A percentile compares a stretch with the other conserved stretches of the same genome.
These are phyloP conservation scores for Chiloscyllium plagiosum DNA, from an alignment of 2,113 vertebrate genomes.

Conservation along the genomic window DNA sequence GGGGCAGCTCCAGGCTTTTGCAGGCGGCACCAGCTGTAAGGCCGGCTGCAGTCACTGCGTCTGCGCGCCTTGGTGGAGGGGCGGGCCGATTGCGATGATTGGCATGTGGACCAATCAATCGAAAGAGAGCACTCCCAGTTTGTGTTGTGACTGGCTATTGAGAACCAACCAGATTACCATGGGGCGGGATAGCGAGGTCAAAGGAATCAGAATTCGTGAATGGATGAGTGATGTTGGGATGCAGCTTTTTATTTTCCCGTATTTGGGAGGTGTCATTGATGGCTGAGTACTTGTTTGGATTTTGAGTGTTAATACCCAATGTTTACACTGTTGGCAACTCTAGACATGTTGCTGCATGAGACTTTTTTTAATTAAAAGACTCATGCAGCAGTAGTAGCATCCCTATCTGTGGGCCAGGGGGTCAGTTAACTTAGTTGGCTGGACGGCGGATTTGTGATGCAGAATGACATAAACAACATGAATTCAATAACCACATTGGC, in stretches of 20 bases:
- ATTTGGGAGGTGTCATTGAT: not conserved
- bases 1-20: not conserved
- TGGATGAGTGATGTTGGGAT: not conserved
- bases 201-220: not conserved
- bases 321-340: not conserved
- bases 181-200: not conserved
- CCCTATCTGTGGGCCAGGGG: no score
- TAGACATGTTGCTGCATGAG: not conserved
- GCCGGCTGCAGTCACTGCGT: not conserved
- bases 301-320: not conserved
- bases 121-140: rapidly evolving
- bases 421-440: no score
- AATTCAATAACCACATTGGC: no score
- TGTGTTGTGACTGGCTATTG: not conserved
- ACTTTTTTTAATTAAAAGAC: not conserved
- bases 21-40: not conserved
- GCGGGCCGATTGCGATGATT: not conserved
- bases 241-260: not conserved
- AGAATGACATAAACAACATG: no score
- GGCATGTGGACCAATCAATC: not conserved
- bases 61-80: not conserved
- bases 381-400: not conserved
- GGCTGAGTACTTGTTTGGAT: not conserved
- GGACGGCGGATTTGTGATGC: no score
- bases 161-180: not conserved